Base-by-base conservation (phyloP, 1,140 invertebrate species). In the Drosophila azteca region DNA sequence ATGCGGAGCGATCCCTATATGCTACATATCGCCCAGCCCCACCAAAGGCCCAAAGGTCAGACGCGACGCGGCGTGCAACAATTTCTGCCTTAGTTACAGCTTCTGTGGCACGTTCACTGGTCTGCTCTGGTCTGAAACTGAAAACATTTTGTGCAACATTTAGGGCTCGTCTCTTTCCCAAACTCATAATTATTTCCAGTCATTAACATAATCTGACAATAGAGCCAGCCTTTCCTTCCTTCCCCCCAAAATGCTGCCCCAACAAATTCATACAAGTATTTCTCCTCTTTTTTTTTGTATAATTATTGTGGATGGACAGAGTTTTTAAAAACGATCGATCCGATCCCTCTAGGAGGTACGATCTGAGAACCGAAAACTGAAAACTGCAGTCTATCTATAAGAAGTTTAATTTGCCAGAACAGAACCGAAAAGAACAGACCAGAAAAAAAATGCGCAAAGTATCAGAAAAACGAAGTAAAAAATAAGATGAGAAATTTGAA, bases 201-300 rank as follows among this genome's bases (percentile, higher is more conserved):
- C 73, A 84, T 84, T 84, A 84, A 81, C 81, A 84, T 84, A 85
- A 80, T 85, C 82, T 85, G 61, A 73, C 81, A 70, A 85, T 85
- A 80, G 62, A 68, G 9, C 45, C 35, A 35, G 51, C 22, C 51
- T 49, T 69, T 20, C 17, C 17, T 20, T 20, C 17, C 17, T 20
- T 20, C 17, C 24, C 22, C 43, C 66, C 44, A 11, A 69, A 69
- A 69, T 44, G 77, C 71, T 46, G 55, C 45, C 53, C 50, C 72
- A 20, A 20, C 17, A 20, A 1, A 20, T 20, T 20, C 17, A 20
- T 81, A 45, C 43, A 73, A 31, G 31, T 31, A 31, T 31, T 39
- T 39, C 13, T 11, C 11, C 4, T 35, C 1, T 39, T 13, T 5
- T 39, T 74, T 63, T 49, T 59, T 61, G 52, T 72, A 73, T 73